Conservation (phyloP, 1,140 invertebrate species). For the Lineus longissimus region DNA sequence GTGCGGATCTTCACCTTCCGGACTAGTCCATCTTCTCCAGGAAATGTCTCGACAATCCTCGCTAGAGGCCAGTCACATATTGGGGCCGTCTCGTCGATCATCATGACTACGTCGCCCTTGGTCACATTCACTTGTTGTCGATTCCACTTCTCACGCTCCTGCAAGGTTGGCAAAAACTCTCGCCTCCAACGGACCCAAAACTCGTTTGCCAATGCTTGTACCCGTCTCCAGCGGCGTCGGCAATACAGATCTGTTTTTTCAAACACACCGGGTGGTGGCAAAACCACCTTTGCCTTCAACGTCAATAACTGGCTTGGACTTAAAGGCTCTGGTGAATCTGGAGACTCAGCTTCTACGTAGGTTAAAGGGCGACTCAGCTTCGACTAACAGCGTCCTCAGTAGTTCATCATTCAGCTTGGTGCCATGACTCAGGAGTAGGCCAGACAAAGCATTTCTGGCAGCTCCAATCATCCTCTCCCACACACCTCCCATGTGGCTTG, state of each 20-base stretch:
- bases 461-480: constrained; percentile 10
- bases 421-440: not conserved
- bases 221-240: constrained; percentile 13
- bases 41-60: constrained; percentile 7
- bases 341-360: not conserved
- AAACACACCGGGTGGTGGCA: not conserved
- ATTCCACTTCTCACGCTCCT: not conserved
- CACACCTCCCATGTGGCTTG: constrained; percentile 9
- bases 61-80: constrained; percentile 20
- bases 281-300: not conserved
- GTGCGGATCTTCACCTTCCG: constrained; percentile 12
- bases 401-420: constrained; percentile 5
- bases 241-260: constrained; percentile 13
- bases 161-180: constrained; percentile 11
- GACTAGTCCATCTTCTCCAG: constrained; percentile 13
- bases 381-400: constrained; percentile 2
- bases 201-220: constrained; percentile 17
- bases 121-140: constrained; percentile 9
- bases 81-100: constrained; percentile 13
- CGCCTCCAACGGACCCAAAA: constrained; percentile 22
- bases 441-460: not conserved
- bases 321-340: not conserved
- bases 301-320: constrained; percentile 6
- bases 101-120: constrained; percentile 18
- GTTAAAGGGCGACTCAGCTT: not conserved